Base-by-base conservation (phyloP, 1,140 invertebrate genomes). In the Heliconius himera region DNA sequence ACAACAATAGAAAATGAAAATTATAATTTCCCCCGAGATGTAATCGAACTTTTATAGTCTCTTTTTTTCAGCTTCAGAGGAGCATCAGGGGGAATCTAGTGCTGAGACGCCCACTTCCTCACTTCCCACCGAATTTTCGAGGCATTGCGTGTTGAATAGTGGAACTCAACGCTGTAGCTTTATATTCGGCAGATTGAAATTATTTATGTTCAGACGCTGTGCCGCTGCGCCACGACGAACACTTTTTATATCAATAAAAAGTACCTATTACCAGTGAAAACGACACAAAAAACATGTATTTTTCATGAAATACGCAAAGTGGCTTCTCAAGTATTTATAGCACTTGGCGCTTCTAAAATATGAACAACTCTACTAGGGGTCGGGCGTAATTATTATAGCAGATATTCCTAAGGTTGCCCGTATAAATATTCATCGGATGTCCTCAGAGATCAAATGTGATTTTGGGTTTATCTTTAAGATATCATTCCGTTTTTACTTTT, bases 361-460 rank as follows among this genome's bases (percentile, higher is more conserved):
- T 80, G 72, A 66, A 76, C 9, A 82, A 73, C 56, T 82, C 83
- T 78, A 76, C 26, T 22, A 70, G 20, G 72, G 73, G 22, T 56
- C 79, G 46, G 75, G 70, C 74, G 76, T 82, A 85, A 87, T 88
- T 88, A 88, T 85, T 87, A 87, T 83, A 75, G 71, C 70, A 73
- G 74, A 79, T 82, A 77, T 79, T 80, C 76, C 78, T 80, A 85
- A 85, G 85, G 82, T 84, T 82, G 74, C 33, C 75, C 60, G 77
- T 56, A 83, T 87, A 84, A 87, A 88, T 87, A 88, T 87, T 84
- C 78, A 83, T 81, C 9, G 46, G n/a, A 74, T 73, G 60, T 80
- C 75, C 72, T 49, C 13, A 26, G n/a, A 71, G 73, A 79, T 66
- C 54, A 66, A 78, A 71, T 71, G 29, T 71, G 70, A 71, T 71